Percentiles rank a stretch among this genome's conserved stretches.
These are phyloP conservation scores for Anguilla rostrata DNA, from an alignment of 2,113 vertebrate genomes.

Conservation along the genomic window DNA sequence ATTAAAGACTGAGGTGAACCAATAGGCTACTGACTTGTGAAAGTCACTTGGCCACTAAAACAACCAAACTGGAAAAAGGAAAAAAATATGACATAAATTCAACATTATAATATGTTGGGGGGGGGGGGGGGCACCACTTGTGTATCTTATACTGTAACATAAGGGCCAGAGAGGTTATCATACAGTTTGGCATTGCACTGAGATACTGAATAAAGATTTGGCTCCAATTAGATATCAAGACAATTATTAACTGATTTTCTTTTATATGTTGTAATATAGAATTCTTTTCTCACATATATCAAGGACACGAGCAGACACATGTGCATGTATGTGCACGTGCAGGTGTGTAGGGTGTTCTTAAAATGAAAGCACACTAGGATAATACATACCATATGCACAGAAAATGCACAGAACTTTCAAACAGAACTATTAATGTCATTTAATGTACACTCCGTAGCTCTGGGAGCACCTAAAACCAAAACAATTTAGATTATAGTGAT, in stretches of 20 bases:
- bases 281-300: not conserved
- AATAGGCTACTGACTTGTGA: too few relatives aligned
- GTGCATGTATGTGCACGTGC: not conserved
- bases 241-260: not conserved
- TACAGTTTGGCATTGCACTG: too few relatives aligned
- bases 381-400: not conserved
- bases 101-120: too few relatives aligned
- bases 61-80: too few relatives aligned
- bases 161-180: too few relatives aligned
- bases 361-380: not conserved
- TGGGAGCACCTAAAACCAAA: not conserved
- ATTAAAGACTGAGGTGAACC: too few relatives aligned
- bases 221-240: too few relatives aligned
- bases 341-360: not conserved
- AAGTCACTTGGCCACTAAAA: too few relatives aligned
- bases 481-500: not conserved
- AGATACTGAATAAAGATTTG: too few relatives aligned
- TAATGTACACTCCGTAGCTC: not conserved
- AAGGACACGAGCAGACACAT: not conserved
- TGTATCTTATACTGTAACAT: too few relatives aligned
- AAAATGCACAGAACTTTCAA: not conserved
- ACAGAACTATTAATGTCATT: not conserved
- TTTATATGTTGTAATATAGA: not conserved
- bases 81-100: too few relatives aligned
- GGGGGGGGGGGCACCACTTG: too few relatives aligned